Conservation (phyloP, 2,888 invertebrate species). For the Bombylius major region DNA sequence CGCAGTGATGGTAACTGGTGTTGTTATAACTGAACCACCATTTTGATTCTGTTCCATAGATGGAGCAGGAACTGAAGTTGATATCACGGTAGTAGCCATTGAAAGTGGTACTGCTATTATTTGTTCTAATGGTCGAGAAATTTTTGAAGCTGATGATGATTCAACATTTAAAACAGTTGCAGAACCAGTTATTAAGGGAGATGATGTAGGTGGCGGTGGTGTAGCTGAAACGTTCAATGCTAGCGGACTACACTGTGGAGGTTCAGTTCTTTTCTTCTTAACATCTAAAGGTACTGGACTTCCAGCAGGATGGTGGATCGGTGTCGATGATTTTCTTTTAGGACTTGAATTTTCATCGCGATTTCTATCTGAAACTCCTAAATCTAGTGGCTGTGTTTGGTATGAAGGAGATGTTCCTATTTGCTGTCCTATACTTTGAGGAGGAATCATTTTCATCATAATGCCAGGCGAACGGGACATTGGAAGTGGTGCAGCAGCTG, state of each 20-base stretch:
- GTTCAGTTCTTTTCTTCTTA: slow-evolving; percentile 50
- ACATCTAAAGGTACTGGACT: slow-evolving; percentile 45
- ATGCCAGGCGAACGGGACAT: slow-evolving; percentile 19
- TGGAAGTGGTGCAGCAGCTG: slow-evolving; percentile 35
- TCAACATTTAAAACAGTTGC: slow-evolving; percentile 2
- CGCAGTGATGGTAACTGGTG: slow-evolving; percentile 21
- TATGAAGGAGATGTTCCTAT: slow-evolving; percentile 38
- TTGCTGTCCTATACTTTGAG: slow-evolving; percentile 26
- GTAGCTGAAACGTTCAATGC: slow-evolving; percentile 15
- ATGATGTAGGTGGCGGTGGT: slow-evolving; percentile 25
- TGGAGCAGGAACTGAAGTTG: no score
- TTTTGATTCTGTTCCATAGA: neutral
- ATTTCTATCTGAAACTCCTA: slow-evolving; percentile 48
- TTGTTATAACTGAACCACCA: slow-evolving; percentile 29
- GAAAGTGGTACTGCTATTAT: neutral
- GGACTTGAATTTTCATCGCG: slow-evolving; percentile 38
- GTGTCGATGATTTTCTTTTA: slow-evolving; percentile 48
- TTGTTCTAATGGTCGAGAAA: neutral
- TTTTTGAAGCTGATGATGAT: neutral
- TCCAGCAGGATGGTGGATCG: slow-evolving; percentile 37
- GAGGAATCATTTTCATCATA: slow-evolving; percentile 35
- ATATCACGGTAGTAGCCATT: neutral
- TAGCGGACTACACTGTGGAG: slow-evolving; percentile 23
- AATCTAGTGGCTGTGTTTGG: slow-evolving; percentile 67
- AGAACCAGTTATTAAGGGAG: slow-evolving; percentile 47